A percentile compares a stretch with the other conserved stretches of the same genome.
These are phyloP conservation scores for Pipistrellus pygmaeus DNA, from an alignment of 2,797 vertebrate species.

Conservation along the genomic window DNA sequence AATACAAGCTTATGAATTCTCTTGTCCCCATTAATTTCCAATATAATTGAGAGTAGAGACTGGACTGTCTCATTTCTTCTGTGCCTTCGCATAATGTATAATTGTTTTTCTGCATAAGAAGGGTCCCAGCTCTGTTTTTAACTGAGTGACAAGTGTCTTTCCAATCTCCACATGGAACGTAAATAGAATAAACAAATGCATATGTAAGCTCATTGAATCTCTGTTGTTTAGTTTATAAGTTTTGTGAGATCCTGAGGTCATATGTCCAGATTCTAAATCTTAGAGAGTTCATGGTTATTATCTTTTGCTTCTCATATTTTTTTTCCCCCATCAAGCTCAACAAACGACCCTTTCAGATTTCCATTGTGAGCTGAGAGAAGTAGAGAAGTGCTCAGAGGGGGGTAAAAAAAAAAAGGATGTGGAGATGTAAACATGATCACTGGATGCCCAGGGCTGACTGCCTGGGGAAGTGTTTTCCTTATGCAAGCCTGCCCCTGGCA, in stretches of 20 bases:
- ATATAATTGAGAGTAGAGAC: background rate
- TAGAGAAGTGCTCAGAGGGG: background rate
- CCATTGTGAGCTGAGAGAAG: background rate
- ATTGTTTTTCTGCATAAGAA: background rate
- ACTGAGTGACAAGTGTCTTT: background rate
- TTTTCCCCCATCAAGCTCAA: background rate
- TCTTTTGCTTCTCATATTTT: background rate
- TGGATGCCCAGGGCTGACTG: background rate
- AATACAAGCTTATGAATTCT: background rate
- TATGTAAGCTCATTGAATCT: background rate
- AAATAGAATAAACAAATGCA: background rate
- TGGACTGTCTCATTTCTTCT: background rate
- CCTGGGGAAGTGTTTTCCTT: background rate
- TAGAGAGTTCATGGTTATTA: background rate
- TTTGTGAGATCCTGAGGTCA: background rate
- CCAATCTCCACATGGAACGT: background rate
- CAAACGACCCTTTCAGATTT: background rate
- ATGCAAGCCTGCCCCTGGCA: fast-evolving
- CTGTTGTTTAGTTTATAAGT: background rate
- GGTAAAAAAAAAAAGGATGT: background rate
- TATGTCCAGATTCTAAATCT: background rate
- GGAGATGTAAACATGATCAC: background rate
- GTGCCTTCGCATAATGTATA: background rate
- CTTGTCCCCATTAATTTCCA: background rate
- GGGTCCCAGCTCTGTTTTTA: background rate